Evolutionary conservation across 2,113 vertebrate species (phyloP).

Genomic region (Eira barbara): DNA sequence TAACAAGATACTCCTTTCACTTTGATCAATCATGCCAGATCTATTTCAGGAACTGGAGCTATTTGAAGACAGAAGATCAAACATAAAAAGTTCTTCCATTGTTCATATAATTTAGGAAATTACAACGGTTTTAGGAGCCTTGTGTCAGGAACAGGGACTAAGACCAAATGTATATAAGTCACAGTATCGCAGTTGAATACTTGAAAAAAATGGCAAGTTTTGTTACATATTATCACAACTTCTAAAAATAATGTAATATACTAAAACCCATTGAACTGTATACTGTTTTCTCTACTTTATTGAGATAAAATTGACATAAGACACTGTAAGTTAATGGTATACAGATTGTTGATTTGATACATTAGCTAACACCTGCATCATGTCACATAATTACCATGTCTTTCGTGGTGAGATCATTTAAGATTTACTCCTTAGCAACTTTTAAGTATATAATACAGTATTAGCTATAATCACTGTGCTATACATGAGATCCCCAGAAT

Average conservation of each 20-base stretch:
- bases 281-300: not conserved
- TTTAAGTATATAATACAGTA: not conserved
- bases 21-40: not conserved
- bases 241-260: not conserved
- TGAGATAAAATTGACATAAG: not conserved
- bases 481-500: not conserved
- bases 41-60: not conserved
- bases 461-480: not conserved
- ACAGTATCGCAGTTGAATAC: not conserved
- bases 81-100: not conserved
- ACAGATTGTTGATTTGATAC: not conserved
- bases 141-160: not conserved
- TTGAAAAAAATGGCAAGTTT: not conserved
- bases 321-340: not conserved
- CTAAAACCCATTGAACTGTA: not conserved
- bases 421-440: not conserved
- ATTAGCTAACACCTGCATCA: not conserved
- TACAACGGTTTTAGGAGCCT: not conserved
- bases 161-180: not conserved
- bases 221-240: not conserved
- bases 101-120: not conserved
- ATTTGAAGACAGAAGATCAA: not conserved
- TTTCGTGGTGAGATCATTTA: not conserved
- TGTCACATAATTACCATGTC: not conserved
- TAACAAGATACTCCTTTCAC: not conserved